phyloP scores from a whole-genome alignment of 2,888 invertebrate species.

The Drosophila hawaiiensis region DNA sequence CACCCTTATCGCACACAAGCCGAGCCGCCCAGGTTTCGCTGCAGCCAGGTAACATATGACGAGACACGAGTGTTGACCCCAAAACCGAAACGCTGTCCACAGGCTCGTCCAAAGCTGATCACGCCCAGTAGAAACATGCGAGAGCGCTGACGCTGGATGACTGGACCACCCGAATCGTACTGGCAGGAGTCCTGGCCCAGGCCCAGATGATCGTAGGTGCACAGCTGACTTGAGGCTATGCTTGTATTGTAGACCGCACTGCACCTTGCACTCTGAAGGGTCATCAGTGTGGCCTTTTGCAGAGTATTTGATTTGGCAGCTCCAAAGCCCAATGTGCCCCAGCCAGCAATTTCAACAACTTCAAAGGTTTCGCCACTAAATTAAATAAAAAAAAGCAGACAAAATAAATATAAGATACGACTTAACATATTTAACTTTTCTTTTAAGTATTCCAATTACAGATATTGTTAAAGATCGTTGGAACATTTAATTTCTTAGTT shows the following conservation, averaged over 20 bases:
- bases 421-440: background rate
- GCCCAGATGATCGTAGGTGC: constrained; percentile 75
- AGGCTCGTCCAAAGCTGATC: constrained; percentile 86
- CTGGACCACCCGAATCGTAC: constrained; percentile 87
- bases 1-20: constrained; percentile 60
- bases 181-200: constrained; percentile 86
- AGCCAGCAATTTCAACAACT: constrained; percentile 83
- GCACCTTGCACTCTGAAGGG: constrained; percentile 68
- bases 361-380: constrained; percentile 48
- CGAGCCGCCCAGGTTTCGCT: constrained; percentile 71
- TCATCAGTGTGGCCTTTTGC: constrained; percentile 85
- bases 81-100: constrained; percentile 85
- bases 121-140: constrained; percentile 86
- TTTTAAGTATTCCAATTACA: background rate
- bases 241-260: constrained; percentile 55
- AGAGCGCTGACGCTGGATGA: constrained; percentile 83
- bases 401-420: background rate
- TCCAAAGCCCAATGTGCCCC: constrained; percentile 86
- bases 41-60: constrained; percentile 87
- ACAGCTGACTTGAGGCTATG: constrained; percentile 58
- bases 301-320: constrained; percentile 86
- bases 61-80: constrained; percentile 87
- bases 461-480: background rate
- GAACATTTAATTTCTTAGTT: background rate
- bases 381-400: background rate